Conservation (phyloP, 2,888 invertebrate species). For the Oeneis ivallda region DNA sequence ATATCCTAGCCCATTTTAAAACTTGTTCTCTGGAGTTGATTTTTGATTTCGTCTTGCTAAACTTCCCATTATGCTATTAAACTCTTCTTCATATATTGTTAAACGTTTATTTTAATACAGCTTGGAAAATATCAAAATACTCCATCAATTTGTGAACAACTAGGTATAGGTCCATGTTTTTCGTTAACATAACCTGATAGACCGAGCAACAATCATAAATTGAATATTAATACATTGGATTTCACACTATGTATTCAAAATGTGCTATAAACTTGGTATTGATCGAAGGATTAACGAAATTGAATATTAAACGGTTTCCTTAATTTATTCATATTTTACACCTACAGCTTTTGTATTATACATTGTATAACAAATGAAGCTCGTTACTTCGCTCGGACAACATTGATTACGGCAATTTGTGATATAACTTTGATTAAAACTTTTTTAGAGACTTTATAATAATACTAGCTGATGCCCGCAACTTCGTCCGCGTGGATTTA, state of each 20-base stretch:
- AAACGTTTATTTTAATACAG: conserved; percentile 5
- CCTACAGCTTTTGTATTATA: conserved; percentile 32
- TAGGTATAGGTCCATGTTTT: conserved; percentile 8
- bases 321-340: conserved; percentile 34
- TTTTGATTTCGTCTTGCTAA: not conserved
- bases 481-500: too few relatives aligned
- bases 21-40: conserved; percentile 8
- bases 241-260: conserved; percentile 34
- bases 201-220: conserved; percentile 26
- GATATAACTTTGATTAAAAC: conserved; percentile 10
- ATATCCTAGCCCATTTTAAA: conserved; percentile 20
- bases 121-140: conserved; percentile 13
- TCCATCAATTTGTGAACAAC: conserved; percentile 14
- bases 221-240: conserved; percentile 37
- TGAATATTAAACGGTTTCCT: conserved; percentile 30
- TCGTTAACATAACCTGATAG: conserved; percentile 28
- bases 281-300: conserved; percentile 28
- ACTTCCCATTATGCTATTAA: not conserved
- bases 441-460: not conserved
- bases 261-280: conserved; percentile 27
- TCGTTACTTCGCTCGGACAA: conserved; percentile 21
- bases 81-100: conserved; percentile 15
- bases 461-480: too few relatives aligned
- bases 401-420: conserved; percentile 18
- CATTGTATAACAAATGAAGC: conserved; percentile 28